Evolutionary conservation across 2,888 invertebrate genomes (phyloP), one percentile per base, ranked within the genome.

Genomic region (Mesorhabditis belari): DNA sequence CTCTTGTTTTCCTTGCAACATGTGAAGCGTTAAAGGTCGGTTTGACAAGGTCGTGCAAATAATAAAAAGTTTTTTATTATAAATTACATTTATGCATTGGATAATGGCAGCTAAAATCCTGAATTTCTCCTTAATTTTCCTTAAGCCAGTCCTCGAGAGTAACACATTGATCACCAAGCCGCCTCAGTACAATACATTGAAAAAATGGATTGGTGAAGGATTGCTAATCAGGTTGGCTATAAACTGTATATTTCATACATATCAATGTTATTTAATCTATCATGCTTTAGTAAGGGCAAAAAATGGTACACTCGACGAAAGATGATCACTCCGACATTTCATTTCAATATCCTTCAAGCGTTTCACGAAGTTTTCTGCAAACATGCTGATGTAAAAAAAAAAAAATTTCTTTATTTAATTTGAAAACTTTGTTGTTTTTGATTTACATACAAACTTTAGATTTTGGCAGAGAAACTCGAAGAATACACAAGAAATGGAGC

Each of bases 261-360:
- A 5, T 50, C 1, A 9, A 26, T 6, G 49, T 50, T 57, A 50
- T 21, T 44, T 28, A 51, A 3, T 9, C n/a, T 6, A n/a, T 25
- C 1, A 12, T 35, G 6, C 61, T 76, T 28, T 61, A 83, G 84
- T 71, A 81, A 81, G 29, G 83, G 83, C 5, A 70, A 73, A 4
- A 84, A 84, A 73, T 85, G 85, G 85, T 79, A 79, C 24, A 64
- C 67, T 0, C 75, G 84, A 35, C 73, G 85, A 23, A 82, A 82
- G 66, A 74, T 85, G 71, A 73, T 85, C 51, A 85, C 85, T 1
- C 84, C 85, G 19, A 81, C 85, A 3, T 85, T 85, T 67, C 85
- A 85, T 71, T 85, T 84, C 71, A 80, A 81, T 52, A 83, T 85
- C 54, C 77, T 85, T 50, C 75, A 83, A 55, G 82, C 82, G 62